These are phyloP conservation scores for Chelonia mydas DNA, from an alignment of 2,797 vertebrate species.

Conservation along the genomic window DNA sequence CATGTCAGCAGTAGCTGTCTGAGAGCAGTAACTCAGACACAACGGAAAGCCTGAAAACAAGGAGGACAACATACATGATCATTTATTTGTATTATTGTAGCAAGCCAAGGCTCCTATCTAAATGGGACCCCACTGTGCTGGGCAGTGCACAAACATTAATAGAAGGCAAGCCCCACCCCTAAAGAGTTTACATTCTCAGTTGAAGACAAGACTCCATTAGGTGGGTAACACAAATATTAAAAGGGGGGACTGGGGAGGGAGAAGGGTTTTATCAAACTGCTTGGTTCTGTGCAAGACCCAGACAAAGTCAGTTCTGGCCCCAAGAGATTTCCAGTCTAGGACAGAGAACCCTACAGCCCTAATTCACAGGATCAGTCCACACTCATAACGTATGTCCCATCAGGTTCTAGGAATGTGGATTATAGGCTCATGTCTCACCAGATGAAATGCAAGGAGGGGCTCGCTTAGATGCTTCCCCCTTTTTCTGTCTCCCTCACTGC, in stretches of 20 bases:
- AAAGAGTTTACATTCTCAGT: accelerated
- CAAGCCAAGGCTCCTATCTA: background rate
- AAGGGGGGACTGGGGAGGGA: background rate
- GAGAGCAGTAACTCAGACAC: background rate
- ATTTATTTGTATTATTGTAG: background rate
- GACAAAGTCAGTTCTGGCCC: background rate
- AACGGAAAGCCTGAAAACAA: background rate
- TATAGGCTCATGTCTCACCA: background rate
- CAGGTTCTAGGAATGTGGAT: background rate
- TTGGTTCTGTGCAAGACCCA: background rate
- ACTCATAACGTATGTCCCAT: background rate
- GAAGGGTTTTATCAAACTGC: background rate
- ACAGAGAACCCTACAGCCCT: background rate
- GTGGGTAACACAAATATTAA: background rate
- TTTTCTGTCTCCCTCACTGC: background rate
- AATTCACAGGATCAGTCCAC: background rate
- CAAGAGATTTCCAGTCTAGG: background rate
- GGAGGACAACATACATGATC: accelerated
- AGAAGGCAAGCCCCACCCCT: background rate
- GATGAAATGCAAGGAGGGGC: background rate
- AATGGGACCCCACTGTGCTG: background rate
- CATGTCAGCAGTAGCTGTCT: background rate
- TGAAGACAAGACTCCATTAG: background rate
- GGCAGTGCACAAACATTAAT: accelerated
- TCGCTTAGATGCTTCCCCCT: background rate